Evolutionary conservation across 2,797 vertebrate species (phyloP).

Genomic region (Nannoperca obscura): DNA sequence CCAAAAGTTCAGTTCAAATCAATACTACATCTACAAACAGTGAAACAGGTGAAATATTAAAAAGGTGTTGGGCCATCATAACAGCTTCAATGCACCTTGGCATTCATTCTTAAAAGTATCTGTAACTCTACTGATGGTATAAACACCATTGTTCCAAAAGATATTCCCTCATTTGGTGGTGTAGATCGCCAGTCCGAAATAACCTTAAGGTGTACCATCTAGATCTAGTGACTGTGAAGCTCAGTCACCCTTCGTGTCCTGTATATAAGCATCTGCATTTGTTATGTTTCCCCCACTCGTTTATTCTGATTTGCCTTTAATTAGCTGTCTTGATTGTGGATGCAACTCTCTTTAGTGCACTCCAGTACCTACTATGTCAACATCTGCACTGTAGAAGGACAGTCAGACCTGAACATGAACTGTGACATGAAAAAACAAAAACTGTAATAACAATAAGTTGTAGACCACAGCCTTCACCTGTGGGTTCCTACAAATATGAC

Average conservation of each 20-base stretch:
- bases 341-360: not conserved
- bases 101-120: not conserved
- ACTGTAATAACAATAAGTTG: slow-evolving; percentile 4
- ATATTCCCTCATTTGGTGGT: not conserved
- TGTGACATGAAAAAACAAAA: not conserved
- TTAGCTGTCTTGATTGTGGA: not conserved
- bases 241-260: not conserved
- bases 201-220: not conserved
- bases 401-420: not conserved
- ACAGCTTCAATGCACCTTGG: not conserved
- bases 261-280: not conserved
- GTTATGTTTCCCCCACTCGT: not conserved
- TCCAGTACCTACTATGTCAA: not conserved
- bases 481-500: slow-evolving; percentile 6
- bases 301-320: not conserved
- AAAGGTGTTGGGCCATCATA: not conserved
- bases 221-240: not conserved
- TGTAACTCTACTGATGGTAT: not conserved
- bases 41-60: not conserved
- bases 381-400: slow-evolving; percentile 11
- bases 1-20: not conserved
- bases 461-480: slow-evolving; percentile 23
- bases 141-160: not conserved
- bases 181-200: not conserved
- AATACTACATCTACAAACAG: not conserved